A percentile compares a stretch with the other conserved stretches of the same genome.
phyloP scores from a whole-genome alignment of 2,113 vertebrate genomes.

The Sturnus vulgaris region DNA sequence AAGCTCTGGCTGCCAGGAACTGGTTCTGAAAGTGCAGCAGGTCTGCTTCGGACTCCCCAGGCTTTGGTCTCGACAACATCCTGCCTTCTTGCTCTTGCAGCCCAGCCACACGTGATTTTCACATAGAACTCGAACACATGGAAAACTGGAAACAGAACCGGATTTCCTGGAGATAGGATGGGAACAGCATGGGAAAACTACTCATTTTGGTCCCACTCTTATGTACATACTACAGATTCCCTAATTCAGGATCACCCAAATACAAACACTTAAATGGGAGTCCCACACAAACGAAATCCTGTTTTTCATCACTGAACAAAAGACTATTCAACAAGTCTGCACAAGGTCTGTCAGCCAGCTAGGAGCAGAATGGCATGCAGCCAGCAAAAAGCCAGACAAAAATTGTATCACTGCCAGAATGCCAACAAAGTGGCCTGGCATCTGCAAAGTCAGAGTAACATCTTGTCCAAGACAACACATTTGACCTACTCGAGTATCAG shows the following conservation, averaged over 20 bases:
- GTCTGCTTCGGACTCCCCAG: slow-evolving; percentile 89
- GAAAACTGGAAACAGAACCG: not conserved
- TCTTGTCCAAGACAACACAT: not conserved
- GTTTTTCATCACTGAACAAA: not conserved
- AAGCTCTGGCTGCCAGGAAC: slow-evolving; percentile 81
- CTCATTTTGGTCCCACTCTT: not conserved
- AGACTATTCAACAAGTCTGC: not conserved
- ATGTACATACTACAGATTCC: not conserved
- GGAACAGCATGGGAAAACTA: not conserved
- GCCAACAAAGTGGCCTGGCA: not conserved
- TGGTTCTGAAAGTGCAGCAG: slow-evolving; percentile 85
- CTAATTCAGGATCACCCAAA: not conserved
- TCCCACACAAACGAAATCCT: not conserved
- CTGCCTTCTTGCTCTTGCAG: not conserved
- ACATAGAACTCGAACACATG: not conserved
- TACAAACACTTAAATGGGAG: not conserved
- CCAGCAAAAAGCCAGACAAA: not conserved
- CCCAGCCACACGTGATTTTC: not conserved
- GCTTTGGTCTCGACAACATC: slow-evolving; percentile 90
- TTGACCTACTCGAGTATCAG: not conserved
- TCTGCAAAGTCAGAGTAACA: not conserved
- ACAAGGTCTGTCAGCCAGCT: not conserved
- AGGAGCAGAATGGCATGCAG: not conserved
- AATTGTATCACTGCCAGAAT: not conserved
- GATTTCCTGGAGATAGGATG: not conserved